Conservation (phyloP, 1,140 invertebrate species). For the Agraylea sexmaculata region DNA sequence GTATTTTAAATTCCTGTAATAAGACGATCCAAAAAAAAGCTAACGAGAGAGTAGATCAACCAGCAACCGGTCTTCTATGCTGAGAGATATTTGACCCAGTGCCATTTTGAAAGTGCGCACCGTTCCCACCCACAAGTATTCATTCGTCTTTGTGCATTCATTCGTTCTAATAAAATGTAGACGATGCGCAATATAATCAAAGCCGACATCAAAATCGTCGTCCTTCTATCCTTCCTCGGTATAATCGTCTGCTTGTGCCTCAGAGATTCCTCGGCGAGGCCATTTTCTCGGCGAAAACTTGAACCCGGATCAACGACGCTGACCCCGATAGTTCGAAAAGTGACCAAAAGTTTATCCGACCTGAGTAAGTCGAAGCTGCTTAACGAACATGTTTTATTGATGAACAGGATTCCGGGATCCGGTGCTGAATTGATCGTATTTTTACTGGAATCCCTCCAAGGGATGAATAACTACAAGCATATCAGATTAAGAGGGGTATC, state of each 20-base stretch:
- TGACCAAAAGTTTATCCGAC: slow-evolving; percentile 45
- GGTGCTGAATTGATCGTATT: slow-evolving; percentile 54
- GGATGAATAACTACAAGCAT: slow-evolving; percentile 49
- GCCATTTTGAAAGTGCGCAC: slow-evolving; percentile 21
- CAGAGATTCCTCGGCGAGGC: slow-evolving; percentile 10
- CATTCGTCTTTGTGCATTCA: too few species aligned
- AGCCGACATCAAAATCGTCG: slow-evolving; percentile 9
- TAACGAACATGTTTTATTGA: slow-evolving; percentile 45
- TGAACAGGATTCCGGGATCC: slow-evolving; percentile 51
- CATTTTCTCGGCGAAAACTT: too few species aligned
- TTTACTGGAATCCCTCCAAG: slow-evolving; percentile 49
- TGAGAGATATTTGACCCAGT: slow-evolving; percentile 18
- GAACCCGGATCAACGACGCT: background rate
- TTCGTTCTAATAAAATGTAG: too few species aligned
- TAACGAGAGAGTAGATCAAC: background rate
- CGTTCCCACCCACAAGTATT: slow-evolving; percentile 3
- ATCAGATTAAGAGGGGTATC: slow-evolving; percentile 35
- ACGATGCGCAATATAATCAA: slow-evolving; percentile 13
- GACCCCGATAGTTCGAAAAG: slow-evolving; percentile 21
- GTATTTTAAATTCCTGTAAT: too few species aligned
- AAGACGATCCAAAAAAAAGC: background rate
- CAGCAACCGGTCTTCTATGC: too few species aligned
- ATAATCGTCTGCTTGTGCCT: slow-evolving; percentile 10
- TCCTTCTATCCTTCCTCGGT: slow-evolving; percentile 9
- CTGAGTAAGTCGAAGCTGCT: slow-evolving; percentile 36